Evolutionary conservation across 2,113 vertebrate species (phyloP).

Genomic region (Ophiodon elongatus): DNA sequence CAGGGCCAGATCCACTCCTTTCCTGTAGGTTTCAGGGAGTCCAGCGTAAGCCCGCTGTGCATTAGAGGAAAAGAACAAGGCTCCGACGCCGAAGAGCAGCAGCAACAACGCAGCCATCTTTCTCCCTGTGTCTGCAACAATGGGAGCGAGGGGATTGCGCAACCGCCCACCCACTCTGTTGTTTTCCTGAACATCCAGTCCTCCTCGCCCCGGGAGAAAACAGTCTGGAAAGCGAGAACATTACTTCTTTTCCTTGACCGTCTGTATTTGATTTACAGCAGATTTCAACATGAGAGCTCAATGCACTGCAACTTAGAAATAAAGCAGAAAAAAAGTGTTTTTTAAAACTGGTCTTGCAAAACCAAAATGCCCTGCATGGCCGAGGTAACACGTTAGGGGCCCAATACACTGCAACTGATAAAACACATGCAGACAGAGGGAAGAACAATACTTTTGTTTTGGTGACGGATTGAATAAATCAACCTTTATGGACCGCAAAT

Average conservation of each 20-base stretch:
- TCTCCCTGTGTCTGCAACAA: conserved; percentile 15
- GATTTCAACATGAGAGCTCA: not conserved
- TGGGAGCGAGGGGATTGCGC: not conserved
- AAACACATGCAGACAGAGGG: not conserved
- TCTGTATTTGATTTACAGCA: not conserved
- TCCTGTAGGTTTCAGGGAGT: conserved; percentile 70
- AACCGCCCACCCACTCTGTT: not conserved
- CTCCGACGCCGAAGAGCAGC: conserved; percentile 46
- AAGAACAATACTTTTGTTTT: not conserved
- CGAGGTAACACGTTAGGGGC: not conserved
- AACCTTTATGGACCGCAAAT: not conserved
- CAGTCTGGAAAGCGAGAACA: not conserved
- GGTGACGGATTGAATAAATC: not conserved
- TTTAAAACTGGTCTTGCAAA: not conserved
- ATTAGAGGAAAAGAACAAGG: conserved; percentile 26
- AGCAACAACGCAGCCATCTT: conserved; percentile 70
- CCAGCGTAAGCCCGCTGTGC: conserved; percentile 53
- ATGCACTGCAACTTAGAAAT: not conserved
- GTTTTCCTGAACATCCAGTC: conserved; percentile 37
- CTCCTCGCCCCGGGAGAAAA: conserved; percentile 3
- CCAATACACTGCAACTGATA: not conserved
- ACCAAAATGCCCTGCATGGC: not conserved
- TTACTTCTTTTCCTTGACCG: not conserved
- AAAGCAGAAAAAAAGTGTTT: not conserved
- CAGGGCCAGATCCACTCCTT: conserved; percentile 79